These are phyloP conservation scores for Lineus longissimus DNA, from an alignment of 1,140 invertebrate genomes.

Conservation along the genomic window DNA sequence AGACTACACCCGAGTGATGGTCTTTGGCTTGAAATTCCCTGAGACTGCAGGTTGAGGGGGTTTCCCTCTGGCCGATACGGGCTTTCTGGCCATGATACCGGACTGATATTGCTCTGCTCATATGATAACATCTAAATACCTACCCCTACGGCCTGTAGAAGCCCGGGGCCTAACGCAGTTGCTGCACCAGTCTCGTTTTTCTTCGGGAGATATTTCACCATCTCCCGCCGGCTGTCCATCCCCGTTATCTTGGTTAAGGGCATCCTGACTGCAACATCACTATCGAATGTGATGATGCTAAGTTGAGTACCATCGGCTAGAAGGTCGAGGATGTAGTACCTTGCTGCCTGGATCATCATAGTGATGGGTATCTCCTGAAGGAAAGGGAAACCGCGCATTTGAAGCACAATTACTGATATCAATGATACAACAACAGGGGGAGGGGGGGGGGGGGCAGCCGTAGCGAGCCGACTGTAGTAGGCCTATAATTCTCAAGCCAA, in stretches of 20 bases:
- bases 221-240: conserved; percentile 14
- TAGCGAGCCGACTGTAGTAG: too few relatives aligned
- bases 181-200: conserved; percentile 17
- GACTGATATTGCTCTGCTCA: neutral
- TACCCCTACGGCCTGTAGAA: conserved; percentile 23
- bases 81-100: neutral
- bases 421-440: neutral
- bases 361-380: conserved; percentile 20
- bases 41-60: too few relatives aligned
- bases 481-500: too few relatives aligned
- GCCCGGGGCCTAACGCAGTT: conserved; percentile 26
- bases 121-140: neutral
- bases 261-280: conserved; percentile 17
- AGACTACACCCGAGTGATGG: too few relatives aligned
- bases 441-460: too few relatives aligned
- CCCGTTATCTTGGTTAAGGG: conserved; percentile 16
- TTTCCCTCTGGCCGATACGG: too few relatives aligned
- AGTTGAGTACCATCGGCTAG: conserved; percentile 21
- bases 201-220: conserved; percentile 19
- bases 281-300: conserved; percentile 27
- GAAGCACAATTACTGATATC: neutral
- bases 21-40: too few relatives aligned
- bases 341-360: conserved; percentile 25
- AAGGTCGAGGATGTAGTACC: conserved; percentile 25
- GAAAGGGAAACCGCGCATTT: neutral